Base-by-base conservation (phyloP, 2,797 vertebrate species). In the Merluccius polli region DNA sequence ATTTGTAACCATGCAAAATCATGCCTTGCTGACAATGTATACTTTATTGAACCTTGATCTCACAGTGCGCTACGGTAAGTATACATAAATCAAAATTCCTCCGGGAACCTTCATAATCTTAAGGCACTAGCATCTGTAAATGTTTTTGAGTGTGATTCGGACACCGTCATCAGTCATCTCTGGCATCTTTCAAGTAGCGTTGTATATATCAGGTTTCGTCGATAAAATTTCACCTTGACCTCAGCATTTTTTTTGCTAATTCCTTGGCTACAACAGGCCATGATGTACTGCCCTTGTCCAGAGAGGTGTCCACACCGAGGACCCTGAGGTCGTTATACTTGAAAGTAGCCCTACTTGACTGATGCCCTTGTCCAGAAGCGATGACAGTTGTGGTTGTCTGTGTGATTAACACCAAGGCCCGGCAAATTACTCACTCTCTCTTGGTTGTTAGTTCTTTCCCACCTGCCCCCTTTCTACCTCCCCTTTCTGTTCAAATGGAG, bases 401-500 rank as follows among this genome's bases (percentile, higher is more conserved):
- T 89, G 78, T 87, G 79, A 85, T 77, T 75, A 85, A 72, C 33
- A 67, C 80, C 76, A 13, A 69, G 68, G 78, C 72, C 77, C 81
- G 78, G 78, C 81, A 77, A 85, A 44, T 90, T 81, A 92, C 93
- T 97, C 91, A 95, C 93, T 97, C 88, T 98, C 93, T 98, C 84
- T 96, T 96, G 93, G 95, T 97, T 96, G 94, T 97, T 97, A 99
- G 98, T 98, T 97, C 93, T 95, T 95, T 94, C 96, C 96, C 94
- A 96, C 90, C 93, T 98, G 92, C 95, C 96, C 94, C 95, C 96
- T 91, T 98, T 98, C 96, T 98, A 98, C 95, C 96, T 98, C 93
- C 97, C 95, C 86, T 98, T 96, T 96, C 94, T 98, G 94, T 98
- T 98, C 97, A 98, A 98, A 96, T 98, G 98, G 98, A 98, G 96